These are phyloP conservation scores for Nannoperca obscura DNA, from an alignment of 2,797 vertebrate genomes.

Conservation along the genomic window DNA sequence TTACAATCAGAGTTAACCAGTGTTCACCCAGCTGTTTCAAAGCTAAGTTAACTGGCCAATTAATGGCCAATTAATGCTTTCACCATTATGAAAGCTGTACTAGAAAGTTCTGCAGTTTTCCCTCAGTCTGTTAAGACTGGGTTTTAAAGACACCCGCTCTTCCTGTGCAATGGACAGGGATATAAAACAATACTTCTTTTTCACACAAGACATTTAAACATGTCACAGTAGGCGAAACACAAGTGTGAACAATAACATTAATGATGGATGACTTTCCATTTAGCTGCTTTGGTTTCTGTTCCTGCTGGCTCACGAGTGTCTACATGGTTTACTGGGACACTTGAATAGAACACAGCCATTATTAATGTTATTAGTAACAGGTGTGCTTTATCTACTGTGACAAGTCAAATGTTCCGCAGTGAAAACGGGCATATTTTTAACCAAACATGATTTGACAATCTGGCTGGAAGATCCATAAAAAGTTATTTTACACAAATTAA, in stretches of 20 bases:
- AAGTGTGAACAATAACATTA: not conserved
- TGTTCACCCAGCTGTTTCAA: not conserved
- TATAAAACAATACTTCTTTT: not conserved
- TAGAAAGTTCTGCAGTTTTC: not conserved
- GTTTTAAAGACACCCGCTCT: not conserved
- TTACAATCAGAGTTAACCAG: conserved; percentile 1
- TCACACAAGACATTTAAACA: not conserved
- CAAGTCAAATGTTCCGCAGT: conserved; percentile 1
- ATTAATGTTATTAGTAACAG: not conserved
- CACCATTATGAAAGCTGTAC: not conserved
- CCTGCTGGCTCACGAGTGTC: not conserved
- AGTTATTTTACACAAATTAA: not conserved
- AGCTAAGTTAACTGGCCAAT: not conserved
- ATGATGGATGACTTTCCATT: not conserved
- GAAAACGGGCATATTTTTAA: not conserved
- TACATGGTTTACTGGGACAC: not conserved
- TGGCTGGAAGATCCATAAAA: not conserved
- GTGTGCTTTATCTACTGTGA: not conserved
- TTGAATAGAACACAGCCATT: not conserved
- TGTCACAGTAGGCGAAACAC: conserved; percentile 5
- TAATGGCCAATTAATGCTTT: conserved; percentile 1
- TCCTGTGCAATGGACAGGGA: not conserved
- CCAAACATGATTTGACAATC: not conserved
- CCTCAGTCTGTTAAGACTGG: conserved; percentile 4
- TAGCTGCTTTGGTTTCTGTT: not conserved